phyloP scores from a whole-genome alignment of 2,888 invertebrate genomes.

The Orchesellides sinensis region DNA sequence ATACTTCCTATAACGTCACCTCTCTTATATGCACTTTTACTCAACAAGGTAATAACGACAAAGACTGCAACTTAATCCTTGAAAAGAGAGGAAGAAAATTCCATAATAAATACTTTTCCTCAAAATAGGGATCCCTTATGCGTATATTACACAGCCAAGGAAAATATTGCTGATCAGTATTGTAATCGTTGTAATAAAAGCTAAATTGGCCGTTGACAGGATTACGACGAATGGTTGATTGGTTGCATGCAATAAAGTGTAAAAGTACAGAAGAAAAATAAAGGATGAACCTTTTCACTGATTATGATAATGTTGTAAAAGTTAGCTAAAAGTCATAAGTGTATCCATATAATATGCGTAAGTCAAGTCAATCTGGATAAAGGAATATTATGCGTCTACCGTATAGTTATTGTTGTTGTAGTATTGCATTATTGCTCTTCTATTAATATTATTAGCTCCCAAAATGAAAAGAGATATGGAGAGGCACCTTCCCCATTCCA shows the following conservation, averaged over 20 bases:
- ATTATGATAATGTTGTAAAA: not conserved
- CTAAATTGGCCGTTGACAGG: conserved; percentile 72
- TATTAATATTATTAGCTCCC: conserved; percentile 44
- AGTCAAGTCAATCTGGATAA: conserved; percentile 2
- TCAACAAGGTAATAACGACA: conserved; percentile 40
- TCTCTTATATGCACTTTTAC: conserved; percentile 17
- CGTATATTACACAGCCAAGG: not conserved
- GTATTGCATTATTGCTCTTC: conserved; percentile 28
- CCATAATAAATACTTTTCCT: conserved; percentile 6
- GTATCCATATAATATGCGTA: not conserved
- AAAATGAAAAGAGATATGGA: conserved; percentile 17
- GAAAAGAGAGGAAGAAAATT: conserved; percentile 24
- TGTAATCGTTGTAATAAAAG: conserved; percentile 68
- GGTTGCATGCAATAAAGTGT: conserved; percentile 63
- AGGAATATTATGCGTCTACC: not conserved
- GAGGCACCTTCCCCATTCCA: conserved; percentile 46
- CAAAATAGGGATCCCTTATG: not conserved
- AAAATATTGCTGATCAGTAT: conserved; percentile 59
- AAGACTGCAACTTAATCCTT: conserved; percentile 57
- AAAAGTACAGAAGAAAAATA: conserved; percentile 14
- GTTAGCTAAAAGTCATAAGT: not conserved
- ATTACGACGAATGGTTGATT: conserved; percentile 70
- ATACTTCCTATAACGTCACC: not conserved
- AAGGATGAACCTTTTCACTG: conserved; percentile 1
- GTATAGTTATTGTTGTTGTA: conserved; percentile 9